Conservation (phyloP, 2,888 invertebrate species). For the Rhingia campestris region DNA sequence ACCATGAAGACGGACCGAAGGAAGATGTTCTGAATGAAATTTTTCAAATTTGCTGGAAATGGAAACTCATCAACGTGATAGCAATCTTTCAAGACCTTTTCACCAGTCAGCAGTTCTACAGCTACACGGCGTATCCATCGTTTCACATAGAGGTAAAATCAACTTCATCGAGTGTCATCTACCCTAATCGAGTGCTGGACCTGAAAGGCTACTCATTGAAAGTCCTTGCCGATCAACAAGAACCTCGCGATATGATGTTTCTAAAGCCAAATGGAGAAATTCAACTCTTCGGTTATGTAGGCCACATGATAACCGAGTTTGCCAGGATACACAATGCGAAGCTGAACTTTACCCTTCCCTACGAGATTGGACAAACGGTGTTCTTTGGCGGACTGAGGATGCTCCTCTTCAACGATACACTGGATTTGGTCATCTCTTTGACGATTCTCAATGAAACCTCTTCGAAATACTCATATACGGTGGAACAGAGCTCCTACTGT, state of each 20-base stretch:
- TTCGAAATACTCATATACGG: constrained; percentile 15
- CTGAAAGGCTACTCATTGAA: constrained; percentile 8
- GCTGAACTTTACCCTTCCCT: constrained; percentile 7
- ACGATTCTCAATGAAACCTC: constrained; percentile 3
- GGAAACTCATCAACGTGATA: constrained; percentile 27
- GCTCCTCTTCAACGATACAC: constrained; percentile 32
- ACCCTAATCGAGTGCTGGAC: constrained; percentile 10
- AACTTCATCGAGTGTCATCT: not conserved
- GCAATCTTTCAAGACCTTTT: constrained; percentile 14
- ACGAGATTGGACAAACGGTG: constrained; percentile 2
- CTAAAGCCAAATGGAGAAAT: not conserved
- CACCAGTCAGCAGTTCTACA: constrained; percentile 1
- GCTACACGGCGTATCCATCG: constrained; percentile 15
- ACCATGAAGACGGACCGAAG: not conserved
- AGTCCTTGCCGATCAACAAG: constrained; percentile 40
- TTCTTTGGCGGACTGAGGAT: constrained; percentile 10
- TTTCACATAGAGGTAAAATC: not conserved
- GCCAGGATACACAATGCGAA: constrained; percentile 26
- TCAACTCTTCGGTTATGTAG: constrained; percentile 26
- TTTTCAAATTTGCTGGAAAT: constrained; percentile 22
- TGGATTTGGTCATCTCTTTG: constrained; percentile 34
- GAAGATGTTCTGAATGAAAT: not conserved
- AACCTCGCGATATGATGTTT: constrained; percentile 23
- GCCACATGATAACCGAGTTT: constrained; percentile 18
- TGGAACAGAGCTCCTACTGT: constrained; percentile 38